phyloP scores from a whole-genome alignment of 2,888 invertebrate species.

The Sialis lutaria region DNA sequence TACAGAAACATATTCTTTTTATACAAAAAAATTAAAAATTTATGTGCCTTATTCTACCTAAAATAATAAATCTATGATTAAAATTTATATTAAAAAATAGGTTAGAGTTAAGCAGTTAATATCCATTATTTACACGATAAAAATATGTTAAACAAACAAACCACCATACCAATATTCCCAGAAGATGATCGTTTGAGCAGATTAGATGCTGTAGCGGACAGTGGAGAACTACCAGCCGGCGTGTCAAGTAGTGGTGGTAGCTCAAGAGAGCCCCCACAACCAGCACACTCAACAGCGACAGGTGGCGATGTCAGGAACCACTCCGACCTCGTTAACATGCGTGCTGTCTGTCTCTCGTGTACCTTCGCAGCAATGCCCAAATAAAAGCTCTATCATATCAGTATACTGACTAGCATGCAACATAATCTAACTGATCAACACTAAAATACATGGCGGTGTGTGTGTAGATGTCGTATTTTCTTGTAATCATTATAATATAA shows the following conservation, averaged over 20 bases:
- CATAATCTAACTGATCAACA: too few species aligned
- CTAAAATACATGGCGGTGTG: too few species aligned
- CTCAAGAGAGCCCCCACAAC: conserved; percentile 27
- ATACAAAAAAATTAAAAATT: too few species aligned
- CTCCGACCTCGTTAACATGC: conserved; percentile 93
- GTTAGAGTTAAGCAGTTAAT: too few species aligned
- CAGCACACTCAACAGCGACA: conserved; percentile 31
- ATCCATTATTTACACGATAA: neutral
- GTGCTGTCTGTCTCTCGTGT: conserved; percentile 88
- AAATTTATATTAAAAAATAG: too few species aligned
- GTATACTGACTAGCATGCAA: too few species aligned
- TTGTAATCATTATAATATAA: too few species aligned
- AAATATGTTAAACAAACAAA: neutral
- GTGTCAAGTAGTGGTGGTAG: conserved; percentile 22
- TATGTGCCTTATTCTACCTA: too few species aligned
- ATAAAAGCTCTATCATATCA: too few species aligned
- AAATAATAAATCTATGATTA: too few species aligned
- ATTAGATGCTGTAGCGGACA: conserved; percentile 18
- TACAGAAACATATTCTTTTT: too few species aligned
- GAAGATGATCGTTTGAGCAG: conserved; percentile 32
- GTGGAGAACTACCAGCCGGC: conserved; percentile 22
- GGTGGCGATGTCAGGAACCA: conserved; percentile 71
- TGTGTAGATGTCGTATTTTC: too few species aligned
- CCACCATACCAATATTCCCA: conserved; percentile 32
- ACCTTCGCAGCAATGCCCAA: conserved; percentile 38